Conservation (phyloP, 1,140 invertebrate genomes). For the Lepidurus couesii region DNA sequence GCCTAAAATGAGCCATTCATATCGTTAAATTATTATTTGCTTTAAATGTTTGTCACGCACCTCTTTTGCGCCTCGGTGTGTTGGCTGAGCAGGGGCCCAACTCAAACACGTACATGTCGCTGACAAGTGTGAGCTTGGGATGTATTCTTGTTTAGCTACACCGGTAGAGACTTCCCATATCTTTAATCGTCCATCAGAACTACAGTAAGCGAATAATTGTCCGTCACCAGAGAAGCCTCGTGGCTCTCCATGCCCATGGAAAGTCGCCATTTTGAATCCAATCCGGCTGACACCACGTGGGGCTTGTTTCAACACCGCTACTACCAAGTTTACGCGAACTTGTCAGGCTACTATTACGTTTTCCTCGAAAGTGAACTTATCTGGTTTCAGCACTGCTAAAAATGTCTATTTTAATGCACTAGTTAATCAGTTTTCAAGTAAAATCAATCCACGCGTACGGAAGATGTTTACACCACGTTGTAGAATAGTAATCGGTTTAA, state of each 20-base stretch:
- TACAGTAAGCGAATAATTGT: constrained; percentile 30
- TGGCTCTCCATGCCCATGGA: constrained; percentile 4
- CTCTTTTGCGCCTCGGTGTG: constrained; percentile 5
- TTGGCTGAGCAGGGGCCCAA: constrained; percentile 29
- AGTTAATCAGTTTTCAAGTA: not conserved
- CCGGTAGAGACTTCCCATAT: constrained; percentile 30
- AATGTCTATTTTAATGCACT: not conserved
- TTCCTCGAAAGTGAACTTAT: too few species aligned
- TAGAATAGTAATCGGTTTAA: not conserved
- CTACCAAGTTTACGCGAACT: not conserved
- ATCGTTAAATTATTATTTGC: not conserved
- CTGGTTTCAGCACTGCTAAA: too few species aligned
- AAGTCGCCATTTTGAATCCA: constrained; percentile 30
- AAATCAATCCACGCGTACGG: not conserved
- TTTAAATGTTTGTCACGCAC: not conserved
- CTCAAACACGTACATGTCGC: constrained; percentile 31
- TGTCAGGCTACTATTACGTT: not conserved
- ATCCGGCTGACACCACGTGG: constrained; percentile 29
- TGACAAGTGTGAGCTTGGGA: constrained; percentile 31
- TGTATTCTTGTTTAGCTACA: constrained; percentile 32
- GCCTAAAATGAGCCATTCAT: constrained; percentile 17
- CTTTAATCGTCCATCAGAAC: constrained; percentile 28
- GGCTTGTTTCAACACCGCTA: not conserved
- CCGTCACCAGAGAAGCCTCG: constrained; percentile 29
- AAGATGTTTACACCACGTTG: constrained; percentile 14